Evolutionary conservation across 2,888 invertebrate species (phyloP).

Genomic region (Neoascia interrupta): DNA sequence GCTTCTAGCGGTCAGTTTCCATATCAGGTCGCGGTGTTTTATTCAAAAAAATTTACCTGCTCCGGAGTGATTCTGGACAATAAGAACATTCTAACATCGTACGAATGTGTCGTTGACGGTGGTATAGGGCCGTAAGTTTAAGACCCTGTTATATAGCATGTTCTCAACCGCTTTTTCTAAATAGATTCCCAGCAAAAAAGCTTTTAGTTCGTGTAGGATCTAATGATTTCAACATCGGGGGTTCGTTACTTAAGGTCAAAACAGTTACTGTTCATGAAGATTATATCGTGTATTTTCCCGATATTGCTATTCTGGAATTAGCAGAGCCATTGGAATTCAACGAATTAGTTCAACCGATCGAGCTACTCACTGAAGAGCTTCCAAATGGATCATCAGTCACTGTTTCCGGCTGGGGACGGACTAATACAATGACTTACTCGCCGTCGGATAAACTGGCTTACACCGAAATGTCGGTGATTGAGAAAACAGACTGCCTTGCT

Average conservation of each 20-base stretch:
- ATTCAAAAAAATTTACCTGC: constrained; percentile 73
- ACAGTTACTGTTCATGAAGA: constrained; percentile 73
- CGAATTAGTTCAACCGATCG: constrained; percentile 72
- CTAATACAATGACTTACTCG: too few relatives aligned
- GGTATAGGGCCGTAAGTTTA: constrained; percentile 39
- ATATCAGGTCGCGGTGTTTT: constrained; percentile 76
- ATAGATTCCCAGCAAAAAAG: constrained; percentile 67
- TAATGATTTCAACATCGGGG: constrained; percentile 75
- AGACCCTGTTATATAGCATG: not conserved
- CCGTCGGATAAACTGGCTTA: too few relatives aligned
- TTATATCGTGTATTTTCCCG: constrained; percentile 73
- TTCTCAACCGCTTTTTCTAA: not conserved
- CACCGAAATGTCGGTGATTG: too few relatives aligned
- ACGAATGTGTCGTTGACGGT: constrained; percentile 72
- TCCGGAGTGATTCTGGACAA: constrained; percentile 72
- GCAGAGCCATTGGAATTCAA: constrained; percentile 71
- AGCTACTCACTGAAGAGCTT: constrained; percentile 71
- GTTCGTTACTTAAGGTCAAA: constrained; percentile 71
- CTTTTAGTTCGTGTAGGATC: constrained; percentile 75
- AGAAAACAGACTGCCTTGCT: too few relatives aligned
- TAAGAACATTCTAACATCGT: constrained; percentile 73
- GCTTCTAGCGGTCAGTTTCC: constrained; percentile 75
- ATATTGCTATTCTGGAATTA: constrained; percentile 75
- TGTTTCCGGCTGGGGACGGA: constrained; percentile 77
- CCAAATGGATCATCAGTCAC: constrained; percentile 71